Evolutionary conservation across 2,113 vertebrate genomes (phyloP), one percentile per base, ranked within the genome.

Genomic region (Arothron firmamentum): DNA sequence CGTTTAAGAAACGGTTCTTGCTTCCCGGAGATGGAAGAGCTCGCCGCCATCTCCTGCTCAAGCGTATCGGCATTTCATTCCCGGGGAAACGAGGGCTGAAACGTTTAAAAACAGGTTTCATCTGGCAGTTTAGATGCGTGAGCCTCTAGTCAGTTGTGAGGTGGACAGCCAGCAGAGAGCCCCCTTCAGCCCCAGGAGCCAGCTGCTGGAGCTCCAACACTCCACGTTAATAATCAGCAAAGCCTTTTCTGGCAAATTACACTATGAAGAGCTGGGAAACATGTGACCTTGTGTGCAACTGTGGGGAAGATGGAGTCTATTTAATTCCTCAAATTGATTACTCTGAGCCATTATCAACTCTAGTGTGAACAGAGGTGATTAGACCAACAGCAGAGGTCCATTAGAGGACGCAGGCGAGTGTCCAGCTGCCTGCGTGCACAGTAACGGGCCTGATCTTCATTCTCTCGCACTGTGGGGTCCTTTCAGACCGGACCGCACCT

Each of bases 401-500:
- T 46, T 16, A 46, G 45, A 46, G 45, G 45, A 46, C 15, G n/a
- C 14, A n/a, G 45, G 14, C 17, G 6, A n/a, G 14, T n/a, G n/a
- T n/a, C n/a, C n/a, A n/a, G n/a, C n/a, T n/a, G n/a, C n/a, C n/a
- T n/a, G n/a, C n/a, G n/a, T n/a, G n/a, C n/a, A n/a, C n/a, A n/a
- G n/a, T n/a, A n/a, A n/a, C n/a, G n/a, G n/a, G 15, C 10, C 2
- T 43, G 15, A 43, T 13, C 3, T 3, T 43, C 12, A 12, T 43
- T 3, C 12, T 12, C 12, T 43, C 42, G 15, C 42, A 43, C 6
- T 7, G 2, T 31, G 28, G 28, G 2, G 9, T 12, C 8, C 34
- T 9, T 12, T 45, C 12, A 6, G 15, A 42, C 41, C 11, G 19
- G 1, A 3, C 88, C 93, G 93, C 92, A 98, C 96, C 95, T 75